Evolutionary conservation across 1,140 invertebrate genomes (phyloP).

Genomic region (Pachyrhynchus sulphureomaculatus): DNA sequence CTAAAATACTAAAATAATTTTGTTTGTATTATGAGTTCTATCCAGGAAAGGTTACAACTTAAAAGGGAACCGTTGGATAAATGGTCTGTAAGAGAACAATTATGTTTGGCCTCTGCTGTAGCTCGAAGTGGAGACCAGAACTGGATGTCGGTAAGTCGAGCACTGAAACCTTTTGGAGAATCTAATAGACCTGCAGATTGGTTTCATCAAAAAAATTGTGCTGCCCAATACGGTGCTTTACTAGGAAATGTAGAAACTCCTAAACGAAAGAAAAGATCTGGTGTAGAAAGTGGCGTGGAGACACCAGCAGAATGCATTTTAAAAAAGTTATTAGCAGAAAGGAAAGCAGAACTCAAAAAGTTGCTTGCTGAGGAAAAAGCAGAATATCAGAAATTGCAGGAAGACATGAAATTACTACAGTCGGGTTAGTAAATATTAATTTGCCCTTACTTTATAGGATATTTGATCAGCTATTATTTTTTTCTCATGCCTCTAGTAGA

Average conservation of each 20-base stretch:
- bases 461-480: too few relatives aligned
- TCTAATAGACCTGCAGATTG: constrained; percentile 78
- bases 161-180: constrained; percentile 71
- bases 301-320: constrained; percentile 81
- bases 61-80: constrained; percentile 74
- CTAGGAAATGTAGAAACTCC: constrained; percentile 83
- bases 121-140: constrained; percentile 89
- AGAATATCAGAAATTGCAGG: constrained; percentile 70
- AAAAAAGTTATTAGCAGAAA: constrained; percentile 73
- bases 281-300: constrained; percentile 59
- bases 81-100: constrained; percentile 82
- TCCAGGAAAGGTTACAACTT: constrained; percentile 62
- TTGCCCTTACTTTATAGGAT: too few relatives aligned
- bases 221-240: constrained; percentile 81
- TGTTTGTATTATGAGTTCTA: constrained; percentile 57
- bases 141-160: constrained; percentile 88
- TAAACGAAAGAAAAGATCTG: constrained; percentile 80
- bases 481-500: too few relatives aligned
- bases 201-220: constrained; percentile 92
- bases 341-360: constrained; percentile 74
- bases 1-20: too few relatives aligned
- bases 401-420: constrained; percentile 60
- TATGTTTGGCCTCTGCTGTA: constrained; percentile 85
- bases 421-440: constrained; percentile 42
- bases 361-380: constrained; percentile 68